Base-by-base conservation (phyloP, 2,797 vertebrate species). In the Amblyraja radiata region DNA sequence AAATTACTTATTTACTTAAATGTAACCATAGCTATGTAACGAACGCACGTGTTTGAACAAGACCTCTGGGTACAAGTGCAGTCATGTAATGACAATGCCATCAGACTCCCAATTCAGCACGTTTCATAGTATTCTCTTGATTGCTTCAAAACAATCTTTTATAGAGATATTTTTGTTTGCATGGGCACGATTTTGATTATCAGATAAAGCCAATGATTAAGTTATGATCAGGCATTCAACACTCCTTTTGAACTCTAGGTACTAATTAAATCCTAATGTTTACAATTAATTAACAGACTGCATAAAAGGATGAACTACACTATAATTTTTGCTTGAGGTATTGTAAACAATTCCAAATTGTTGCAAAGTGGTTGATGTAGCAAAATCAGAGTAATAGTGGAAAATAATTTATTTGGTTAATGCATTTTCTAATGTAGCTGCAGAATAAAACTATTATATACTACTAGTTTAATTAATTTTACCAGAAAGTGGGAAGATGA, bases 401-500 rank as follows among this genome's bases (percentile, higher is more conserved):
- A 78, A 78, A 76, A n/a, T 76, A n/a, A 7, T 76, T 6, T 21
- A 68, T 21, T 61, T 68, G n/a, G 8, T 32, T 65, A 21, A 32
- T 68, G 61, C 21, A 65, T 32, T 32, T 88, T 65, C 13, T 63
- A 88, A 2, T 16, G 28, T 6, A 36, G 16, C 9, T 88, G 7
- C 61, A 61, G 25, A 84, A 84, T 11, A 83, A 23, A 18, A 86
- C 14, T 18, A 32, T 63, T 86, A n/a, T 86, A 63, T 61, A 86
- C 54, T 84, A 58, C 11, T 32, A 71, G 71, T 79, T 93, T 28
- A 92, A 77, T 76, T 58, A 78, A 96, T 95, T 74, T 0, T 97
- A 99, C 98, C 98, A 95, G 98, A 98, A 93, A 97, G 94, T 93
- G 98, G 97, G 93, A 98, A 99, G 95, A 99, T 97, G 92, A 99